Evolutionary conservation across 2,888 invertebrate species (phyloP).

Genomic region (Anorthoa munda): DNA sequence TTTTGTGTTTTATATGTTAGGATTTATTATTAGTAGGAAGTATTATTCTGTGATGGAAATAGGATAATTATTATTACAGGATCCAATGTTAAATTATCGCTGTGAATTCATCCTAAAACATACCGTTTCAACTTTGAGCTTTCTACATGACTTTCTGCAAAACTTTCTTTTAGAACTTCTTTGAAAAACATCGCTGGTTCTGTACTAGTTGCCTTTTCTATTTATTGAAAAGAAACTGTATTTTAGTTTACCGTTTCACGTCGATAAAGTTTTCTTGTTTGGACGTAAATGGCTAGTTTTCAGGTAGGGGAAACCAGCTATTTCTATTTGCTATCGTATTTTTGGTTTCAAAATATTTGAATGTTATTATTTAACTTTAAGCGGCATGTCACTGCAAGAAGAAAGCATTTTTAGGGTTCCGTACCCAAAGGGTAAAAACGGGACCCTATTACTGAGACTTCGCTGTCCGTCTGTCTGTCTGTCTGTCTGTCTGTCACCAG

Average conservation of each 20-base stretch:
- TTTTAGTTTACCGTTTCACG: constrained; percentile 8
- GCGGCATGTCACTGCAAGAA: neutral
- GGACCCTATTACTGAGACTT: too few relatives aligned
- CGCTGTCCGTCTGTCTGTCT: too few relatives aligned
- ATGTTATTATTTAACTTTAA: neutral
- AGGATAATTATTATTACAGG: too few relatives aligned
- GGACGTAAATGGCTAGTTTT: neutral
- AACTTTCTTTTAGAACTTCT: constrained; percentile 16
- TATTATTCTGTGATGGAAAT: too few relatives aligned
- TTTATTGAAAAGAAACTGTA: constrained; percentile 3
- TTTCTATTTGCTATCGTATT: neutral
- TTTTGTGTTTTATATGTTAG: too few relatives aligned
- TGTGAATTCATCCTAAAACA: neutral
- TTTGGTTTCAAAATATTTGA: neutral
- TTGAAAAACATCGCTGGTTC: constrained; percentile 16
- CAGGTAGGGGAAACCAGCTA: neutral
- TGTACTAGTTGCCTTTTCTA: neutral
- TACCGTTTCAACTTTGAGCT: neutral
- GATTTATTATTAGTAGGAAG: too few relatives aligned
- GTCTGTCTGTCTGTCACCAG: too few relatives aligned
- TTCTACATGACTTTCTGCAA: neutral
- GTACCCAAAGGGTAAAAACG: too few relatives aligned
- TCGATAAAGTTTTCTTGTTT: constrained; percentile 2
- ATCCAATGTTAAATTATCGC: neutral
- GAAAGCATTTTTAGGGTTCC: too few relatives aligned